Conservation (phyloP, 2,113 vertebrate species). For the Tringa solitaria region DNA sequence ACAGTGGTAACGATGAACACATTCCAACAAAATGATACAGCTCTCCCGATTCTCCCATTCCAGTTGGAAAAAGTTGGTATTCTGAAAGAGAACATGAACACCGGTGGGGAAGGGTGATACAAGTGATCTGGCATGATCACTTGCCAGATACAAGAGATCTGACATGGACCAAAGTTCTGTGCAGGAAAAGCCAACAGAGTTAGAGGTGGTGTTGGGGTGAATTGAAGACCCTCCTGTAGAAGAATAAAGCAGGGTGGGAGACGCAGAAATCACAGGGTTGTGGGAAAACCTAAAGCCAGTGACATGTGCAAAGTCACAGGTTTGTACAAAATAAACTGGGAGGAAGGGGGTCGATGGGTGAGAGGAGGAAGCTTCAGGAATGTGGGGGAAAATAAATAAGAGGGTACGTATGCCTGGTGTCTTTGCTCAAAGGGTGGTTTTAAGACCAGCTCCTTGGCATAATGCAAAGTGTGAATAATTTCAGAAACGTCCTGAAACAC, state of each 20-base stretch:
- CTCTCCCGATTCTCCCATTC: not conserved
- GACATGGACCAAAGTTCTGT: not conserved
- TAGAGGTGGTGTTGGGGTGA: not conserved
- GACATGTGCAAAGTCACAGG: not conserved
- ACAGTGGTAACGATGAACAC: not conserved
- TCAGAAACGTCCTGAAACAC: not conserved
- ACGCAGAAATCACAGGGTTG: not conserved
- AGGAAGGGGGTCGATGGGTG: not conserved
- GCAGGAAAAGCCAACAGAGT: not conserved
- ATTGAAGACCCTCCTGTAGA: not conserved
- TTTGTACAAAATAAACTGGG: not conserved
- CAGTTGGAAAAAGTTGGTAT: not conserved
- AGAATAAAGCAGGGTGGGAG: not conserved
- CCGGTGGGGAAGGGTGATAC: not conserved
- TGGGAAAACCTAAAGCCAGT: not conserved
- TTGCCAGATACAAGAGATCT: too few relatives aligned
- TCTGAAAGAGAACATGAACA: not conserved
- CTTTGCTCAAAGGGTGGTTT: rapidly evolving
- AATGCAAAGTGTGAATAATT: not conserved
- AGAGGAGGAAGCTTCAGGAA: not conserved
- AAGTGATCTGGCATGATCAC: too few relatives aligned
- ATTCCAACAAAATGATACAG: not conserved
- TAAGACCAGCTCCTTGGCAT: not conserved
- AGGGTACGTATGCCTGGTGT: not conserved
- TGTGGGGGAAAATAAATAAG: not conserved